Evolutionary conservation across 2,113 vertebrate genomes (phyloP), one percentile per base, ranked within the genome.

Genomic region (Eonycteris spelaea): DNA sequence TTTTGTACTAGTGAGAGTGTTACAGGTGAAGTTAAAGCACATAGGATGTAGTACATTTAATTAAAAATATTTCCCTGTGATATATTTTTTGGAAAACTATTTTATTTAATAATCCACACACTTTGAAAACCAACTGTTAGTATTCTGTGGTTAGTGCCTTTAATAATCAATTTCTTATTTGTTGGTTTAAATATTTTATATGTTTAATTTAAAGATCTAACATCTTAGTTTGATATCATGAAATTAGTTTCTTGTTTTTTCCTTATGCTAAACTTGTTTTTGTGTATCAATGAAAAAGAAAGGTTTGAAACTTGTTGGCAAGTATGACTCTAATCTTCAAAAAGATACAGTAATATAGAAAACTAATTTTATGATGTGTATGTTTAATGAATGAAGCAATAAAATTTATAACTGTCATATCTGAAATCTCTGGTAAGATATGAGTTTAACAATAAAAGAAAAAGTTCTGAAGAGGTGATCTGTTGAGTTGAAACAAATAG

Each of bases 351-450:
- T 59, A 55, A 55, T 71, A 55, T 61, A 67, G 24, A 90, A 90
- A 73, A 92, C 11, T 48, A 40, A 40, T 90, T 82, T 79, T 85
- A 28, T 85, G 35, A 55, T 78, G 21, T 65, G 5, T 67, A 40
- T 75, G 45, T 82, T 90, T 95, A 73, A 57, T 86, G n/a, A 95
- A 68, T 73, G 22, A 38, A 96, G 5, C 26, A 94, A 28, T 93
- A 95, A 51, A 75, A 70, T 75, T 51, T 83, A 33, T 70, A 87
- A 82, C 18, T 75, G 19, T 73, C 26, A 10, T 63, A 75, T 94
- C 53, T 88, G 43, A 97, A 92, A 90, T 78, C 35, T 92, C 51
- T 86, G 6, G 6, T 90, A 70, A 95, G n/a, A 48, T 85, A 38
- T 59, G 16, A 65, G 12, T 91, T 67, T n/a, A n/a, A 22, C 26